Percentiles rank a stretch among this genome's conserved stretches.
phyloP scores from a whole-genome alignment of 2,888 invertebrate species.

The Melinopterus prodromus region DNA sequence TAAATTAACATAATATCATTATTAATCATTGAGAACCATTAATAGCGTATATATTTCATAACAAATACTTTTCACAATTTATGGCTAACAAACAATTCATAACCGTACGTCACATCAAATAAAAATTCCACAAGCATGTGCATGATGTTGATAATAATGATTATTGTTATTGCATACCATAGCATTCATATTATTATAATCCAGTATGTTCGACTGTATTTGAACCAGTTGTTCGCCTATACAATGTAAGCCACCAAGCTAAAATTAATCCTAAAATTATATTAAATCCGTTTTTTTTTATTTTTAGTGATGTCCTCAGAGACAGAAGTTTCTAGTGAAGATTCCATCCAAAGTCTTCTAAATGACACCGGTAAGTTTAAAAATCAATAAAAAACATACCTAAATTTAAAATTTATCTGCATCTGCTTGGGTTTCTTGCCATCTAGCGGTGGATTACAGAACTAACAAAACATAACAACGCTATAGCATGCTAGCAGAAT shows the following conservation, averaged over 20 bases:
- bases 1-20: too few relatives aligned
- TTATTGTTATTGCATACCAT: background rate
- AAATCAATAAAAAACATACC: background rate
- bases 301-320: constrained; percentile 69
- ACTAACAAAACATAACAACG: background rate
- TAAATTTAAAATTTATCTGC: too few relatives aligned
- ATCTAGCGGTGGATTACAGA: background rate
- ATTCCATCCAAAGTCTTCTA: constrained; percentile 67
- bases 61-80: background rate
- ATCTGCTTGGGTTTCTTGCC: background rate
- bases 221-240: background rate
- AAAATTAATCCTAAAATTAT: background rate
- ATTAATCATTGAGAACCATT: too few relatives aligned
- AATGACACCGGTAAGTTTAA: constrained; percentile 68
- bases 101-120: background rate
- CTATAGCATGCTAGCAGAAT: background rate
- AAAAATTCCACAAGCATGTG: background rate
- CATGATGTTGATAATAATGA: constrained; percentile 4
- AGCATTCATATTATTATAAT: background rate
- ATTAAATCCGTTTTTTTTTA: constrained; percentile 6
- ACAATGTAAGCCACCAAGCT: constrained; percentile 4
- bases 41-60: too few relatives aligned
- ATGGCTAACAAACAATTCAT: background rate
- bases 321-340: constrained; percentile 70
- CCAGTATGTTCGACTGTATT: background rate